Conservation (phyloP, 2,888 invertebrate species). For the Hypsopygia costalis region DNA sequence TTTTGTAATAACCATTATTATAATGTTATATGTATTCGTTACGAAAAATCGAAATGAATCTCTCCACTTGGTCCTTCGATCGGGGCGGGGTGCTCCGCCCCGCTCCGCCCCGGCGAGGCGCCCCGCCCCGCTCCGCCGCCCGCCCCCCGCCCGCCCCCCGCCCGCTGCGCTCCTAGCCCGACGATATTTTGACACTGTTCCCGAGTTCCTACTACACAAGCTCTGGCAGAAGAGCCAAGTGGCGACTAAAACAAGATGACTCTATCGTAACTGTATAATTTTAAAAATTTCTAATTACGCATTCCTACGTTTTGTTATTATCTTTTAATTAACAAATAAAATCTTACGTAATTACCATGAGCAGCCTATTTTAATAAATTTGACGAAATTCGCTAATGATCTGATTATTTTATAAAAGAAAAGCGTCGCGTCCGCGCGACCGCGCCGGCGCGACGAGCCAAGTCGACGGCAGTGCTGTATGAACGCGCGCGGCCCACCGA, state of each 20-base stretch:
- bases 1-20: conserved; percentile 76
- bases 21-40: conserved; percentile 80
- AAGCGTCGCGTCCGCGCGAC: conserved; percentile 53
- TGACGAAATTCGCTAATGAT: conserved; percentile 75
- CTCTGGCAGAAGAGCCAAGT: conserved; percentile 42
- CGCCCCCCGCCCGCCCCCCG: conserved; percentile 8
- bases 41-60: conserved; percentile 70
- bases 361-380: conserved; percentile 79
- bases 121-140: conserved; percentile 13
- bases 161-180: conserved; percentile 2
- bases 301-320: conserved; percentile 79
- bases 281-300: conserved; percentile 81
- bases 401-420: conserved; percentile 72
- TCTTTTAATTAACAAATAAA: conserved; percentile 80
- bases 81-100: conserved; percentile 12
- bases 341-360: conserved; percentile 78
- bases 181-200: conserved; percentile 4
- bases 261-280: conserved; percentile 80
- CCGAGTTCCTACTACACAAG: conserved; percentile 16
- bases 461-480: conserved; percentile 40
- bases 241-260: conserved; percentile 62
- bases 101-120: conserved; percentile 14
- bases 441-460: conserved; percentile 19
- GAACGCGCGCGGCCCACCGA: conserved; percentile 23
- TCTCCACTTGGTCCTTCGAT: conserved; percentile 45